phyloP scores from a whole-genome alignment of 2,113 vertebrate genomes.

The Athene cunicularia region DNA sequence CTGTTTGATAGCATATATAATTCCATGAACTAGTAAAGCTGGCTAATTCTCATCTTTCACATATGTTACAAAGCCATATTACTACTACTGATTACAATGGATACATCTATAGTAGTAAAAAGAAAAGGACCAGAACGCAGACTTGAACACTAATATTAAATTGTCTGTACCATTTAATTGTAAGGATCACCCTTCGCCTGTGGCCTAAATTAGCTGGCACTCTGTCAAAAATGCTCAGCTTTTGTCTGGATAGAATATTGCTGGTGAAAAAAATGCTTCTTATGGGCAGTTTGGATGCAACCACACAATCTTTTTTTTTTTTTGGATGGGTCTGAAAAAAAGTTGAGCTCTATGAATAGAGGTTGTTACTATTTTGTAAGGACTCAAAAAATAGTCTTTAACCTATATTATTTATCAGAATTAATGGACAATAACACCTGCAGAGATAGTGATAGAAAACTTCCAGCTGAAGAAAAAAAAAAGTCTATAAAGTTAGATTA shows the following conservation, averaged over 20 bases:
- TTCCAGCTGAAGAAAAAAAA: not conserved
- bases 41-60: not conserved
- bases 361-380: not conserved
- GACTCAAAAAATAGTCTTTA: not conserved
- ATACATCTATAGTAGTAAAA: not conserved
- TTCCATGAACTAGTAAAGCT: not conserved
- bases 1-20: not conserved
- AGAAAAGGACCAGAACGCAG: not conserved
- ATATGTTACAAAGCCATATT: not conserved
- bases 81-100: not conserved
- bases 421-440: not conserved
- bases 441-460: not conserved
- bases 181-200: not conserved
- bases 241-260: not conserved
- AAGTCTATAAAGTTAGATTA: not conserved
- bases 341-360: not conserved
- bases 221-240: not conserved
- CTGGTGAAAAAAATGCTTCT: not conserved
- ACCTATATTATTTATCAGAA: not conserved
- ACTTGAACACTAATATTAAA: not conserved
- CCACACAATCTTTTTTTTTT: rapidly evolving
- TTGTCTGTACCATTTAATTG: not conserved
- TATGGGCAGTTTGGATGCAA: not conserved
- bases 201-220: not conserved
- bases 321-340: not conserved